phyloP scores from a whole-genome alignment of 2,113 vertebrate genomes.

The Hymenochirus boettgeri region DNA sequence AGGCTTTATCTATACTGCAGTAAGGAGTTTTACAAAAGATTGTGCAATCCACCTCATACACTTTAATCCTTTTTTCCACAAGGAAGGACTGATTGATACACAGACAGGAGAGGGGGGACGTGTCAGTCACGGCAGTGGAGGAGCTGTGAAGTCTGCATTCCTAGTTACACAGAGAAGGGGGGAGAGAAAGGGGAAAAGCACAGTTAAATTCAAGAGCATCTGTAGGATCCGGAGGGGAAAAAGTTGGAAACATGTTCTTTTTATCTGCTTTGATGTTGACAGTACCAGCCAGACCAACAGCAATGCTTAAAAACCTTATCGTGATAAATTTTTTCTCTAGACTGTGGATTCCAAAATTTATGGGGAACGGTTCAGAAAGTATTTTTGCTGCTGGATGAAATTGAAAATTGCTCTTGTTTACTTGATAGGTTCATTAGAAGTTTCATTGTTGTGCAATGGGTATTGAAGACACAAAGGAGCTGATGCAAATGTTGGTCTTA shows the following conservation, averaged over 20 bases:
- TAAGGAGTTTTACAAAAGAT: constrained; percentile 8
- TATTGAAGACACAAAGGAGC: no score
- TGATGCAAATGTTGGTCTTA: no score
- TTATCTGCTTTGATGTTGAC: constrained; percentile 36
- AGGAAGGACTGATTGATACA: constrained; percentile 29
- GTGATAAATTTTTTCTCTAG: no score
- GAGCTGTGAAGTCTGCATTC: constrained; percentile 17
- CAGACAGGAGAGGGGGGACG: constrained; percentile 15
- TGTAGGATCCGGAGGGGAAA: constrained; percentile 23
- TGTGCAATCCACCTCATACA: background rate
- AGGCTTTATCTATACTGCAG: constrained; percentile 15
- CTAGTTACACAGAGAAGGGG: constrained; percentile 22
- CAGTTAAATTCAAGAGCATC: constrained; percentile 34
- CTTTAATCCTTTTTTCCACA: background rate
- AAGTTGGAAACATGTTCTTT: constrained; percentile 30
- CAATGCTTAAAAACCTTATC: no score
- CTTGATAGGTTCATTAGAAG: no score
- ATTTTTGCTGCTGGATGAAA: no score
- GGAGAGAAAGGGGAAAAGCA: constrained; percentile 10
- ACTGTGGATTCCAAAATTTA: no score
- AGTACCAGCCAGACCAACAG: no score
- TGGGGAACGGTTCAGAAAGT: no score
- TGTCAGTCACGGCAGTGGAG: constrained; percentile 22
- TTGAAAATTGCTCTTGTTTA: no score
- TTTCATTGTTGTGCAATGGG: no score